These are phyloP conservation scores for Acrossocheilus wenchowensis DNA, from an alignment of 2,797 vertebrate species.

Conservation along the genomic window DNA sequence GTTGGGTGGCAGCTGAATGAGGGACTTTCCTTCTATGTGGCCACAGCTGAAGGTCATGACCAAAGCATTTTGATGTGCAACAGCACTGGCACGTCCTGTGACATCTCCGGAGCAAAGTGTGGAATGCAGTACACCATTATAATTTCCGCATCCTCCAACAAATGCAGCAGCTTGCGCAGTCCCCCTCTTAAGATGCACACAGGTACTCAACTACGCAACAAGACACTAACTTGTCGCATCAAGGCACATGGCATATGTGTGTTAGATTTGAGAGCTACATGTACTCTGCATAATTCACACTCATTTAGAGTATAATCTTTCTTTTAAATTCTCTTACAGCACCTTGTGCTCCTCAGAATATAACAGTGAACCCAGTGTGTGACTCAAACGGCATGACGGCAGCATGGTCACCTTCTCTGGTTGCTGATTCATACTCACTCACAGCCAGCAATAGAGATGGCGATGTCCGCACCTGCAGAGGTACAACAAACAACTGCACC, in stretches of 20 bases:
- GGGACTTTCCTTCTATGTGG: conserved; percentile 70
- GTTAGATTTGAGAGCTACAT: neutral
- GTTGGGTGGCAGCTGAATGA: conserved; percentile 71
- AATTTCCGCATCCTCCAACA: conserved; percentile 75
- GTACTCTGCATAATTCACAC: neutral
- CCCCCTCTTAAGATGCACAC: conserved; percentile 71
- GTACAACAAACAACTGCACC: conserved; percentile 68
- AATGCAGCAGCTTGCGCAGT: conserved; percentile 80
- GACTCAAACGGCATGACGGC: conserved; percentile 63
- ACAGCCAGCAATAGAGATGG: conserved; percentile 69
- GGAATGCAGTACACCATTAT: conserved; percentile 76
- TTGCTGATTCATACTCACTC: conserved; percentile 70
- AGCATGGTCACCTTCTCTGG: conserved; percentile 68
- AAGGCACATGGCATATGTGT: neutral
- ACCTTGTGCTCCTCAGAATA: conserved; percentile 73
- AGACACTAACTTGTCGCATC: neutral
- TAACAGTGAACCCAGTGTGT: conserved; percentile 65
- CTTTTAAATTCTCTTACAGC: conserved; percentile 61
- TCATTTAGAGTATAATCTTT: neutral
- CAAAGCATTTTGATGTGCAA: conserved; percentile 71
- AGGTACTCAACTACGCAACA: conserved; percentile 62
- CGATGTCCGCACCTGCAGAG: conserved; percentile 61
- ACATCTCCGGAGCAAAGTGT: conserved; percentile 67
- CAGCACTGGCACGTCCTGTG: conserved; percentile 72
- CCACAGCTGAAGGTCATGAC: conserved; percentile 74